Base-by-base conservation (phyloP, 2,113 vertebrate species). In the Mirounga angustirostris region DNA sequence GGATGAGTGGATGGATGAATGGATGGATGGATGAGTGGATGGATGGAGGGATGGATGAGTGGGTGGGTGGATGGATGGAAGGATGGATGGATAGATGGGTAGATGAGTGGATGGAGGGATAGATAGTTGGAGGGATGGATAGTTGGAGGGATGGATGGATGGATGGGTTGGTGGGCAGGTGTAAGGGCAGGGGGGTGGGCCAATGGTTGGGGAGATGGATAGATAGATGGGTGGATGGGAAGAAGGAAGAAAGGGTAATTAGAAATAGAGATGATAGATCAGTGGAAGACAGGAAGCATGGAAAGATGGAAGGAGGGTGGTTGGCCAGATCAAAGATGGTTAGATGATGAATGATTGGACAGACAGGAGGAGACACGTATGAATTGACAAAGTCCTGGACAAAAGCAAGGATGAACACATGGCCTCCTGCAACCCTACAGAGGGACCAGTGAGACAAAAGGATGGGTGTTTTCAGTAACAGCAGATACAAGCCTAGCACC, bases 1-100 rank as follows among this genome's bases (percentile, higher is more conserved):
- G 36, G 36, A 40, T 36, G 36, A 36, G 36, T 36, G 67, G 0
- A 1, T n/a, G 7, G 7, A 0, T 36, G 67, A 7, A 36, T 21
- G 1, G 0, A 1, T 2, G 67, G 33, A 0, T 19, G 8, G n/a
- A 21, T 10, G 3, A 0, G 0, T 21, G 18, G 12, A 1, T 5
- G 7, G 7, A 19, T 10, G 16, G 7, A 2, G 10, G 16, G 8
- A 0, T 21, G 8, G 67, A 36, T 36, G n/a, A 0, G 1, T 36
- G 40, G 5, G 0, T 43, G 5, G 9, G 1, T 26, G 71, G 12
- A 0, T 74, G 40, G 5, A 3, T 73, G 21, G 11, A 1, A 3
- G 22, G 36, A 6, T 5, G 69, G 21, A 24, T 22, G 69, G 33
- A 19, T 69, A 18, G 12, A 21, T 21, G 67, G 16, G 0, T 19